A percentile compares a stretch with the other conserved stretches of the same genome.
Conservation (phyloP, 1,140 invertebrate genomes). For the Hycleus cichorii region DNA sequence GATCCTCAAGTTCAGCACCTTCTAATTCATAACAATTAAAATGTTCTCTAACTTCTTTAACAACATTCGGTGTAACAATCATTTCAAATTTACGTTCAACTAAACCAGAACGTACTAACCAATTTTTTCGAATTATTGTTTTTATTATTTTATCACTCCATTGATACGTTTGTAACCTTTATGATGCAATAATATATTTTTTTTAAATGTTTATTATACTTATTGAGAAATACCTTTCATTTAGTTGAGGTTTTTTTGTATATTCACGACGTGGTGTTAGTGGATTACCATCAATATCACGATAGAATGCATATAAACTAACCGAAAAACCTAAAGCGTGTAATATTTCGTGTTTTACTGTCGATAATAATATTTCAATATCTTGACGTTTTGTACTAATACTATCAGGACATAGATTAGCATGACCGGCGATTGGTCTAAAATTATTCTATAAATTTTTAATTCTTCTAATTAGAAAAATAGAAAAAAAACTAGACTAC, state of each 20-base stretch:
- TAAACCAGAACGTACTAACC: constrained; percentile 75
- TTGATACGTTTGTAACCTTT: constrained; percentile 79
- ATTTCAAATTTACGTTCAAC: constrained; percentile 73
- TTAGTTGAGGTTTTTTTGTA: constrained; percentile 80
- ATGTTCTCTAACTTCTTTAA: constrained; percentile 76
- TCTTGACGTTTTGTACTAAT: constrained; percentile 91
- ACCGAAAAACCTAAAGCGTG: constrained; percentile 96
- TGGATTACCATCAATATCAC: constrained; percentile 76
- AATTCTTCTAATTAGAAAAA: too few species aligned
- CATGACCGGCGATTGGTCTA: constrained; percentile 96
- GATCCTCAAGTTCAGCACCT: constrained; percentile 96
- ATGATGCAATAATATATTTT: constrained; percentile 9
- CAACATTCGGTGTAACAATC: constrained; percentile 88
- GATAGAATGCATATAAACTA: constrained; percentile 89
- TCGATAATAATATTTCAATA: constrained; percentile 86
- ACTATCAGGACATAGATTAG: constrained; percentile 94
- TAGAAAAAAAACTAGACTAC: neutral
- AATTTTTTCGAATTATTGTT: constrained; percentile 67
- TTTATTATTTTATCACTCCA: constrained; percentile 89
- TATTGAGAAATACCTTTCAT: constrained; percentile 66
- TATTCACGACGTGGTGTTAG: constrained; percentile 69
- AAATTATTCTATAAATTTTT: neutral
- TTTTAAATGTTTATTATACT: neutral
- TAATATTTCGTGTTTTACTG: constrained; percentile 97
- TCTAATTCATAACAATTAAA: constrained; percentile 87